Base-by-base conservation (phyloP, 2,888 invertebrate species). In the Meghimatium bilineatum region DNA sequence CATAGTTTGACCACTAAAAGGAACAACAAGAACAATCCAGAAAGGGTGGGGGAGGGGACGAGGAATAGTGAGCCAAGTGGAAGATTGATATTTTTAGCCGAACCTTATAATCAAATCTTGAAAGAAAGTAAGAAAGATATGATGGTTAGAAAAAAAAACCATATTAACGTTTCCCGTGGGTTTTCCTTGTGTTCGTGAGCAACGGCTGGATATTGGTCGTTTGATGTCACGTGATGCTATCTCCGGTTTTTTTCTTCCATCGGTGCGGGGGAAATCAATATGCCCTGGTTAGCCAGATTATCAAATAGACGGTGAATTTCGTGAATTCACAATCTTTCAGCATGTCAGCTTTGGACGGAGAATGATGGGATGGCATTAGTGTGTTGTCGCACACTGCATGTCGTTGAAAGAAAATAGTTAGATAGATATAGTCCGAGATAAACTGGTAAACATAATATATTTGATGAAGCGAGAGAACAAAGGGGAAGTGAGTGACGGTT, bases 221-320 rank as follows among this genome's bases (percentile, higher is more conserved):
- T 77, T 52, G 23, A 63, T 60, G 36, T 77, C 56, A 56, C 60
- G 66, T 66, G 63, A 77, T 66, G 44, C 32, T 77, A 32, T 38
- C 66, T 38, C 36, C 56, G 29, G 36, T 76, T 36, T 76, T 76
- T 63, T 20, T n/a, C n/a, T 56, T 26, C 34, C 44, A 36, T 60
- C 66, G 26, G 77, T n/a, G 23, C 36, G 38, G 1, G 66, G n/a
- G 77, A 77, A 66, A 77, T 77, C 77, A 44, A 77, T 77, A 77
- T 60, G 56, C 38, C 77, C 63, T 44, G 63, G 77, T 76, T 56
- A 60, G 76, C 76, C 36, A 76, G 76, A 77, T 77, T 77, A 66
- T 77, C 77, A 66, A 77, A 77, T 66, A 38, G 66, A n/a, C 29
- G 66, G n/a, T 77, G 38, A 77, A 38, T 77, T 63, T 77, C 12